These are phyloP conservation scores for Ceuthmochares aereus DNA, from an alignment of 2,113 vertebrate genomes.

Conservation along the genomic window DNA sequence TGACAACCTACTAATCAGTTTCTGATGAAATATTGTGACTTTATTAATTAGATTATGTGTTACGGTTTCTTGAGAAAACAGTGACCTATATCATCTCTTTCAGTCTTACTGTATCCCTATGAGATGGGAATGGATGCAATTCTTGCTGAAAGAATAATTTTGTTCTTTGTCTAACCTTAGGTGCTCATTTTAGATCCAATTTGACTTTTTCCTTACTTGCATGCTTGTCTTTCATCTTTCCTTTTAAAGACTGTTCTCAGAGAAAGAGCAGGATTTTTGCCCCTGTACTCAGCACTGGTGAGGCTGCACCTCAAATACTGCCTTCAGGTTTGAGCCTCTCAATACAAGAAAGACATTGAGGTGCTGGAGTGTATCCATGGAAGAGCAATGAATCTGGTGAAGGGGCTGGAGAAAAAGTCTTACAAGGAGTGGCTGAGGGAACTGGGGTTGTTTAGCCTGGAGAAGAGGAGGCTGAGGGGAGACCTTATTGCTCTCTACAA, in stretches of 20 bases:
- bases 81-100: background rate
- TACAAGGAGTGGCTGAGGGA: no score
- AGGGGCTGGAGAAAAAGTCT: no score
- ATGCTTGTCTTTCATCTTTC: background rate
- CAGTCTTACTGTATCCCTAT: background rate
- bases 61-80: background rate
- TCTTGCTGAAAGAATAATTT: background rate
- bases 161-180: background rate
- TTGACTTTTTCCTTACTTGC: background rate
- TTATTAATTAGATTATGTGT: background rate
- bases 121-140: background rate
- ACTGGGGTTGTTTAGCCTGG: no score
- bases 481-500: no score
- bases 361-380: no score
- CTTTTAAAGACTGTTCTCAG: background rate
- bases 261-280: background rate
- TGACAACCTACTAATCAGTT: background rate
- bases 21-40: background rate
- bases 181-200: background rate
- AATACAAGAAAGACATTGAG: no score
- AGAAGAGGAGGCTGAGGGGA: no score
- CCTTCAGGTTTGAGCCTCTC: no score
- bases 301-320: no score
- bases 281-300: no score
- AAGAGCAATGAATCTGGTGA: no score